phyloP scores from a whole-genome alignment of 1,140 invertebrate species.

The Ylistrum balloti region DNA sequence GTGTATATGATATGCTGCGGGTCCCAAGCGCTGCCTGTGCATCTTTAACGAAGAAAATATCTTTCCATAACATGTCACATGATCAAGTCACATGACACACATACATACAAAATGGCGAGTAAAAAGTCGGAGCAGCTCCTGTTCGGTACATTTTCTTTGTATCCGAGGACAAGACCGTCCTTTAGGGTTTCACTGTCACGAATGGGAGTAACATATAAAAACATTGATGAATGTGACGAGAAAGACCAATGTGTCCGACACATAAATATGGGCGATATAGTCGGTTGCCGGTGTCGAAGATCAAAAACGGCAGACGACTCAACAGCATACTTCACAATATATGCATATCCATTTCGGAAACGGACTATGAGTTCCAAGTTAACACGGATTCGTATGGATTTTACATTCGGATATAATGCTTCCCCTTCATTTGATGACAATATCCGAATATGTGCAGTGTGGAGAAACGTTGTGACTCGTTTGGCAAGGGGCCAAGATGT shows the following conservation, averaged over 20 bases:
- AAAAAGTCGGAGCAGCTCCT: conserved; percentile 60
- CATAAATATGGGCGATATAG: conserved; percentile 73
- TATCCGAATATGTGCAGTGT: conserved; percentile 90
- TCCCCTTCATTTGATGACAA: conserved; percentile 93
- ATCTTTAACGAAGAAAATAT: not conserved
- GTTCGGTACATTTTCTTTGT: conserved; percentile 63
- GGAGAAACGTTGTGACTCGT: conserved; percentile 87
- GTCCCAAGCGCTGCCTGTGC: not conserved
- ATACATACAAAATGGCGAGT: conserved; percentile 66
- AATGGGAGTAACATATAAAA: conserved; percentile 61
- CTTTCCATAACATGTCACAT: conserved; percentile 57
- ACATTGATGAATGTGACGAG: conserved; percentile 49
- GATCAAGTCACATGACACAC: conserved; percentile 54
- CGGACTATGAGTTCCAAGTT: conserved; percentile 84
- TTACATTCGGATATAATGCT: conserved; percentile 90
- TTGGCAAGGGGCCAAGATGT: conserved; percentile 66
- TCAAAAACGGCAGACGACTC: conserved; percentile 84
- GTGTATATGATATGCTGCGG: too few species aligned
- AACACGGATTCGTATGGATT: conserved; percentile 87
- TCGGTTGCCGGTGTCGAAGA: conserved; percentile 83
- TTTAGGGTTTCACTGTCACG: conserved; percentile 66
- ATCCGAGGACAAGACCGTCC: conserved; percentile 71
- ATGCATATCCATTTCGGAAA: conserved; percentile 91
- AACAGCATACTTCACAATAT: conserved; percentile 93
- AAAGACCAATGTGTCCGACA: conserved; percentile 52